Percentiles rank a stretch among this genome's conserved stretches.
These are phyloP conservation scores for Ciconia maguari DNA, from an alignment of 2,113 vertebrate species.

Conservation along the genomic window DNA sequence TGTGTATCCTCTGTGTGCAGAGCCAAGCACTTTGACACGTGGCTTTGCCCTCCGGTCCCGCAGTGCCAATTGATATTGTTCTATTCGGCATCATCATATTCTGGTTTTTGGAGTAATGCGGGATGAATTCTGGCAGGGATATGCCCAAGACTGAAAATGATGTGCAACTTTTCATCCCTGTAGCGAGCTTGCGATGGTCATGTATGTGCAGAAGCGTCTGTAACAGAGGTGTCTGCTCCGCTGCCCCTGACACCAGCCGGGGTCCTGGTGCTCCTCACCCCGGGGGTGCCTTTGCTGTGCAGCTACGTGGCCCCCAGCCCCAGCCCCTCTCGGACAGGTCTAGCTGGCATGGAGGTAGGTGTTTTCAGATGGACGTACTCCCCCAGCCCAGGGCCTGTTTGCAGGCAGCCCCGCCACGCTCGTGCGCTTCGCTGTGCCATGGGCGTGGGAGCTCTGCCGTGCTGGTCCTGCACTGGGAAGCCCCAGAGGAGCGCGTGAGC, in stretches of 20 bases:
- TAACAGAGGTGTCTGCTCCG: neutral
- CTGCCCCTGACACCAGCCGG: rapidly evolving
- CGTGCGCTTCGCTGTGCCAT: rapidly evolving
- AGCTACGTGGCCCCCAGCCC: too few relatives aligned
- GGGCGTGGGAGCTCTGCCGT: neutral
- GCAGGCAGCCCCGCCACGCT: neutral
- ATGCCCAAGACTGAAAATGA: neutral
- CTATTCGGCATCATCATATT: neutral
- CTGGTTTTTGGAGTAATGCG: neutral
- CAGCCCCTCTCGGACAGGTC: neutral
- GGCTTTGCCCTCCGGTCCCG: rapidly evolving
- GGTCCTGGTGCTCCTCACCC: neutral
- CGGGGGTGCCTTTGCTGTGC: too few relatives aligned
- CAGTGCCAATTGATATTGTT: neutral
- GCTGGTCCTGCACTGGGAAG: neutral
- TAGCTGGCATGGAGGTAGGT: rapidly evolving
- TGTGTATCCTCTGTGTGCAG: neutral
- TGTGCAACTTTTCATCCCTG: neutral
- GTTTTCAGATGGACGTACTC: neutral
- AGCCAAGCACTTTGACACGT: neutral
- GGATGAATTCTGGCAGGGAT: neutral
- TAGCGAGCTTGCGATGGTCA: neutral
- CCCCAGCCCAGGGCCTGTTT: neutral
- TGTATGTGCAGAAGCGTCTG: rapidly evolving
- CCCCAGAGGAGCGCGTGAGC: neutral